phyloP scores from a whole-genome alignment of 2,113 vertebrate genomes.

The Oceanites oceanicus region DNA sequence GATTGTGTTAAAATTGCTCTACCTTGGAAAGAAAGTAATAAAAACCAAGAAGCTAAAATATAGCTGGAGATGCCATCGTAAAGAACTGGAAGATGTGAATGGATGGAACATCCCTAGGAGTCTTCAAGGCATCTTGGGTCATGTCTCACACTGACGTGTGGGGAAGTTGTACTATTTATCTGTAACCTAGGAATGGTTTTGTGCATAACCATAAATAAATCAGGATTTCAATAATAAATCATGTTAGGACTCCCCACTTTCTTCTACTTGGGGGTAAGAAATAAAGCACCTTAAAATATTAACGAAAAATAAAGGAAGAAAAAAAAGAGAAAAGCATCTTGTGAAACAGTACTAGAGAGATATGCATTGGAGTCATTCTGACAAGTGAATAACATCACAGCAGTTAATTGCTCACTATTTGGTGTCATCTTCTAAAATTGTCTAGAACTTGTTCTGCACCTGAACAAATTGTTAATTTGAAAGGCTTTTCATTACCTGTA shows the following conservation, averaged over 20 bases:
- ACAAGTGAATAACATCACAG: neutral
- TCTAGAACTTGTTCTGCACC: neutral
- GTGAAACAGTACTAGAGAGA: neutral
- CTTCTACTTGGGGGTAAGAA: neutral
- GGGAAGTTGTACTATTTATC: neutral
- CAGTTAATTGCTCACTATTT: neutral
- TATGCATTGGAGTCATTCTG: neutral
- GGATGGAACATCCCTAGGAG: neutral
- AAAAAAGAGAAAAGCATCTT: neutral
- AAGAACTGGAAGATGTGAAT: neutral
- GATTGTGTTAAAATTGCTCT: neutral
- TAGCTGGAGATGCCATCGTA: neutral
- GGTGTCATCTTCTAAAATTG: neutral
- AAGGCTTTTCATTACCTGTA: constrained; percentile 80
- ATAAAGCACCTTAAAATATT: neutral
- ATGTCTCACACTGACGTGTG: neutral
- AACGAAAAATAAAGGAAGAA: neutral
- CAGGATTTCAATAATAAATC: neutral
- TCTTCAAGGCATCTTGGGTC: neutral
- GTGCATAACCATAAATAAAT: neutral
- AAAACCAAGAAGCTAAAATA: neutral
- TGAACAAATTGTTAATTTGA: neutral
- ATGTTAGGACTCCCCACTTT: neutral
- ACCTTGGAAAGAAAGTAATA: neutral
- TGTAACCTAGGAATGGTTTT: neutral